These are phyloP conservation scores for Vireo altiloquus DNA, from an alignment of 2,113 vertebrate genomes.

Conservation along the genomic window DNA sequence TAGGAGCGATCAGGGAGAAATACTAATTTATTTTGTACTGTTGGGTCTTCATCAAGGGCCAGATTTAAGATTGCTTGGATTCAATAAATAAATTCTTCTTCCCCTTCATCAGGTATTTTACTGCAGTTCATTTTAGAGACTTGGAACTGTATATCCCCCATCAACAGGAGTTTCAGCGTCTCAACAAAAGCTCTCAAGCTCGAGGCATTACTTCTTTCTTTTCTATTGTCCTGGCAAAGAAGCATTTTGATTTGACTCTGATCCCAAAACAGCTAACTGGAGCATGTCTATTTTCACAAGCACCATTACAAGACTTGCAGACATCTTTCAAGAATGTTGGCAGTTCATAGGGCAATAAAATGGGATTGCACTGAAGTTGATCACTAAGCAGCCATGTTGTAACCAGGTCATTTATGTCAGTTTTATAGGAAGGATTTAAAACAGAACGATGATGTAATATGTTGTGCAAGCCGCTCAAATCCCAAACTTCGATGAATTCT, in stretches of 20 bases:
- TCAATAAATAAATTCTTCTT: neutral
- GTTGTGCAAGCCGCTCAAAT: neutral
- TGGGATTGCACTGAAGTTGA: neutral
- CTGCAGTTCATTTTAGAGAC: neutral
- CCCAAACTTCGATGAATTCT: neutral
- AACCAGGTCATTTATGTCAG: neutral
- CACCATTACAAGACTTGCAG: neutral
- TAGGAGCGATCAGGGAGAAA: neutral
- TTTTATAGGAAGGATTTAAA: neutral
- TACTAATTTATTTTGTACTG: neutral
- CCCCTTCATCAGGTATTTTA: neutral
- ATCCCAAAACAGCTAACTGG: neutral
- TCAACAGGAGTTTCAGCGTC: neutral
- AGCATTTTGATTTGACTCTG: neutral
- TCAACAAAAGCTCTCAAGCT: neutral
- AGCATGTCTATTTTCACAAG: neutral
- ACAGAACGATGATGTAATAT: neutral
- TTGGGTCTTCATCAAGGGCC: neutral
- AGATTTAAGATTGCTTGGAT: neutral
- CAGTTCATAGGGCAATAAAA: neutral
- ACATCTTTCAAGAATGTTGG: rapidly evolving
- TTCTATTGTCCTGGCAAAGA: neutral
- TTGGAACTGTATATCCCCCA: neutral
- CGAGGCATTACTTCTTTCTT: neutral
- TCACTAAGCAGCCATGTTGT: neutral